A percentile compares a stretch with the other conserved stretches of the same genome.
Conservation (phyloP, 2,113 vertebrate species). For the Dryoscopus gambensis region DNA sequence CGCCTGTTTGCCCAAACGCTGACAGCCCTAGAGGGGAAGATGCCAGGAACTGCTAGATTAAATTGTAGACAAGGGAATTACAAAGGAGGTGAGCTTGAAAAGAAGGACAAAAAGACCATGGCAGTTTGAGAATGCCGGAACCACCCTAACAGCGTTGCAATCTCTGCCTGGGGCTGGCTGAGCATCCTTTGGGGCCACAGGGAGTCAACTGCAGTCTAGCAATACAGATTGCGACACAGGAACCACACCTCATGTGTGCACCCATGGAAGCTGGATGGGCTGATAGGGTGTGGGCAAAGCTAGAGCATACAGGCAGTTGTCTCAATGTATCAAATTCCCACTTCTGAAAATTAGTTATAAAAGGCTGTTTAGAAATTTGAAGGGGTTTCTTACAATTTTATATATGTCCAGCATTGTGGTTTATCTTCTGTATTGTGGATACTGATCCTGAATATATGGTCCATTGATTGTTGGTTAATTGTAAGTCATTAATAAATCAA, state of each 20-base stretch:
- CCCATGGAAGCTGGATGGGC: background rate
- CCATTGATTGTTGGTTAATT: background rate
- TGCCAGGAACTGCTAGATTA: background rate
- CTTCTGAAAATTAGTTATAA: background rate
- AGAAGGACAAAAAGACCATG: background rate
- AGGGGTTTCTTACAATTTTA: background rate
- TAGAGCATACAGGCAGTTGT: rapidly evolving
- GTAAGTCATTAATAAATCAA: background rate
- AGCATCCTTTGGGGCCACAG: rapidly evolving
- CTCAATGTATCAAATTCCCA: background rate
- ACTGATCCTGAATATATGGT: background rate
- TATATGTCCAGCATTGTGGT: background rate
- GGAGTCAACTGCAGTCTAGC: rapidly evolving
- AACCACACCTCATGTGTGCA: rapidly evolving
- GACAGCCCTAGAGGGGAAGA: background rate
- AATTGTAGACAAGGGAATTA: background rate
- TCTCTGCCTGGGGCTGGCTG: background rate
- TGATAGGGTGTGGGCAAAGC: background rate
- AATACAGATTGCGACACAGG: rapidly evolving
- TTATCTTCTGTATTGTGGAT: background rate
- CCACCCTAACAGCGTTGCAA: rapidly evolving
- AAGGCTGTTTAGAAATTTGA: background rate
- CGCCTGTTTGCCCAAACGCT: rapidly evolving
- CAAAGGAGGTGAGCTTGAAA: background rate
- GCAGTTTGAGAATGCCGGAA: background rate